Percentiles rank a stretch among this genome's conserved stretches.
phyloP scores from a whole-genome alignment of 2,888 invertebrate genomes.

The Oligia latruncula region DNA sequence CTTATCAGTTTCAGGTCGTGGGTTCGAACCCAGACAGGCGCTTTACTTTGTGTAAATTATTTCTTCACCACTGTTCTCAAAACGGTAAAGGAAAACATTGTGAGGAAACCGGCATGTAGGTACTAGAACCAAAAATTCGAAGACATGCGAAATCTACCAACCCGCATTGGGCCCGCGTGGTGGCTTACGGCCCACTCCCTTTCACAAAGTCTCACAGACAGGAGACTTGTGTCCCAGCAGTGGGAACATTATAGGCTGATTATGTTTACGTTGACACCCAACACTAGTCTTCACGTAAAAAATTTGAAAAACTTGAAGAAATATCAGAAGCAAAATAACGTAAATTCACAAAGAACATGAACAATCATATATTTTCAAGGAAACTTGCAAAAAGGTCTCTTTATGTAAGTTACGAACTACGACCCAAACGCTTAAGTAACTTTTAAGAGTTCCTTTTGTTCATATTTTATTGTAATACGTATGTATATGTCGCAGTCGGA shows the following conservation, averaged over 20 bases:
- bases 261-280: background rate
- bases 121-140: background rate
- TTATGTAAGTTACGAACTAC: constrained; percentile 4
- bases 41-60: background rate
- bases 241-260: too few relatives aligned
- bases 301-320: background rate
- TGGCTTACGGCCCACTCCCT: too few relatives aligned
- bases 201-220: too few relatives aligned
- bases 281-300: too few relatives aligned
- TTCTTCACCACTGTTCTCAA: background rate
- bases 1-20: background rate
- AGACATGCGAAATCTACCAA: background rate
- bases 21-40: background rate
- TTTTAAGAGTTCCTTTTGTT: constrained; percentile 31
- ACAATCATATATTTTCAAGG: constrained; percentile 3
- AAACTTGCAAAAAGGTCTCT: background rate
- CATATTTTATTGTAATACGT: constrained; percentile 19
- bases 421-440: constrained; percentile 21
- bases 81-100: background rate
- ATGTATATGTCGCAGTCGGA: background rate
- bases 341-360: constrained; percentile 24
- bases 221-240: too few relatives aligned
- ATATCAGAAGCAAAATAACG: constrained; percentile 1
- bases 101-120: background rate
- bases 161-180: background rate